Percentiles rank a stretch among this genome's conserved stretches.
Evolutionary conservation across 2,797 vertebrate genomes (phyloP).

Genomic region (Tragelaphus eurycerus): DNA sequence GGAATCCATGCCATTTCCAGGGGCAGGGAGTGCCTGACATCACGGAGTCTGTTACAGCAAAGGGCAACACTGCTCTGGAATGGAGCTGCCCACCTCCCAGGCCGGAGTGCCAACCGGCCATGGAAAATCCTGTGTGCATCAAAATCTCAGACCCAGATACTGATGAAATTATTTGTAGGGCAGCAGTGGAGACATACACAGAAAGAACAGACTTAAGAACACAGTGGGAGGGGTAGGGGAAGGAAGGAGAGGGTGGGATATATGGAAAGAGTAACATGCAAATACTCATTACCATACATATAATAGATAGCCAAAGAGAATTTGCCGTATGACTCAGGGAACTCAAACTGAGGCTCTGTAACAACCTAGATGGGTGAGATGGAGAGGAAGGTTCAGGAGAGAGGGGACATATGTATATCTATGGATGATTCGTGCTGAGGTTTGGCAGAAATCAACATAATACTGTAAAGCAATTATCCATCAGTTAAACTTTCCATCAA

Average conservation of each 20-base stretch:
- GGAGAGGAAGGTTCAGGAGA: not conserved
- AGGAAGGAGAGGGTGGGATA: not conserved
- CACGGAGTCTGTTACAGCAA: not conserved
- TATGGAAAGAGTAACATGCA: no score
- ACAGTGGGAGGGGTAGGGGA: fast-evolving
- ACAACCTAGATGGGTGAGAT: not conserved
- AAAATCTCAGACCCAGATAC: not conserved
- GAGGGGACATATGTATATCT: not conserved
- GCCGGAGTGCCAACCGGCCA: not conserved
- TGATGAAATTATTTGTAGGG: not conserved
- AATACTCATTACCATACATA: not conserved
- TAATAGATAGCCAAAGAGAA: not conserved
- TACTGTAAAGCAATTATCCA: not conserved
- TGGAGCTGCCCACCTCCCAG: not conserved
- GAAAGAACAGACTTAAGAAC: not conserved
- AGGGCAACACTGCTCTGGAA: not conserved
- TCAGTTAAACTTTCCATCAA: not conserved
- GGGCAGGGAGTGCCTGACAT: not conserved
- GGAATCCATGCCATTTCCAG: not conserved
- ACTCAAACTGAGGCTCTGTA: not conserved
- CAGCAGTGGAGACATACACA: not conserved
- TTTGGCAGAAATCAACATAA: not conserved
- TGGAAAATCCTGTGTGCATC: fast-evolving
- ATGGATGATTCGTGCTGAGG: not conserved
- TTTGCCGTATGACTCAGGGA: not conserved